Evolutionary conservation across 2,888 invertebrate species (phyloP), one percentile per base, ranked within the genome.

Genomic region (Crioceris asparagi): DNA sequence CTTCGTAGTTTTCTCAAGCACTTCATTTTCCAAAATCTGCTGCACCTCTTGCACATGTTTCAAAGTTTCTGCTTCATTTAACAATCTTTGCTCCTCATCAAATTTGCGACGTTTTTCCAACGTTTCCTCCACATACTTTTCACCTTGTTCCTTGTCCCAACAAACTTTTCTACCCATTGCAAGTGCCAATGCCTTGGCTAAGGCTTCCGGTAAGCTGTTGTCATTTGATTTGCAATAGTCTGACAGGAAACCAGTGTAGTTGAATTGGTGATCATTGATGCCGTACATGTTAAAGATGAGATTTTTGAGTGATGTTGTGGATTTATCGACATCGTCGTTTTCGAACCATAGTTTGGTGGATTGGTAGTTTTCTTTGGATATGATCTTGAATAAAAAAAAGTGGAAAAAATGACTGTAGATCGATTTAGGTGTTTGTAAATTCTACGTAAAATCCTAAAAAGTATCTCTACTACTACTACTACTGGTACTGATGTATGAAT

Each of bases 241-340:
- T 40, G 79, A 55, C 19, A 80, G 56, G 50, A 80, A 63, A 4
- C 73, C 74, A 1, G 76, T 70, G 54, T 80, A 80, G 51, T 77
- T 77, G 46, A 75, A 65, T 23, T 60, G 48, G 40, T 71, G 56
- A 39, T 64, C 53, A 29, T 62, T 54, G 1, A 66, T 61, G 54
- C 68, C 64, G 53, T 67, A 79, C 50, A 79, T 60, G 47, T 70
- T 69, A 48, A 70, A 72, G 12, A 80, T 54, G 34, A 79, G 66
- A 46, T 71, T 61, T 56, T 75, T 77, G 1, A 71, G 62, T 17
- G 41, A 19, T 17, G 40, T 17, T 23, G 43, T 31, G 32, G 36
- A 32, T 14, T 44, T 35, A 1, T 38, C 32, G 2, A 53, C 42
- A 10, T 52, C 41, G n/a, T 49, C 42, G 2, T 49, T 43, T 40